Conservation (phyloP, 2,113 vertebrate genomes). For the Oreocharis arfaki region DNA sequence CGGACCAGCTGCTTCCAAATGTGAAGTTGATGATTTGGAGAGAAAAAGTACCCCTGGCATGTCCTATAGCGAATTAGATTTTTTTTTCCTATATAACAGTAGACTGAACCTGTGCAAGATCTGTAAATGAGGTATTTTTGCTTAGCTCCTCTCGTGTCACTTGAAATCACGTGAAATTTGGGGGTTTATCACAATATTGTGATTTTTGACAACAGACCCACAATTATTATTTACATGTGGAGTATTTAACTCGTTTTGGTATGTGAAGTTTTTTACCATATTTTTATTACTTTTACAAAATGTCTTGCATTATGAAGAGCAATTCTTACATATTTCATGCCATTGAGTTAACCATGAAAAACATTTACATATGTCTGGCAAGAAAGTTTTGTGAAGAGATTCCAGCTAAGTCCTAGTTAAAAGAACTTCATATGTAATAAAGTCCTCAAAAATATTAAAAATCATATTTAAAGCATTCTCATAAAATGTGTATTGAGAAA, state of each 20-base stretch:
- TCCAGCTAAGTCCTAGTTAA: slow-evolving; percentile 77
- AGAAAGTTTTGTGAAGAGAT: slow-evolving; percentile 77
- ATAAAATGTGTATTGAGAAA: slow-evolving; percentile 77
- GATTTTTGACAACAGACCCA: background rate
- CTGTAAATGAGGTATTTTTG: background rate
- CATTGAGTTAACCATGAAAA: slow-evolving; percentile 74
- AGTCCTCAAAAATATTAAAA: slow-evolving; percentile 90
- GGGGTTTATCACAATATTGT: background rate
- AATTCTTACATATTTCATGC: slow-evolving; percentile 59
- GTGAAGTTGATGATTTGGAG: background rate
- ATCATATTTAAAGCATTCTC: slow-evolving; percentile 81
- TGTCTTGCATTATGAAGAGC: background rate
- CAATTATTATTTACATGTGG: background rate
- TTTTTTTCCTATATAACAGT: background rate
- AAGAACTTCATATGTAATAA: slow-evolving; percentile 77
- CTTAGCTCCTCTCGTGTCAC: background rate
- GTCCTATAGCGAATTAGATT: background rate
- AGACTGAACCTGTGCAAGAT: background rate
- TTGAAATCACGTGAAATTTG: background rate
- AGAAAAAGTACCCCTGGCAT: background rate
- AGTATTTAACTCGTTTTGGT: background rate
- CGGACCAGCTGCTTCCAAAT: background rate
- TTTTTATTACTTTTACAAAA: background rate
- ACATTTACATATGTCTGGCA: slow-evolving; percentile 73
- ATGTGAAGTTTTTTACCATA: background rate